These are phyloP conservation scores for Eupithecia inturbata DNA, from an alignment of 2,888 invertebrate species.

Conservation along the genomic window DNA sequence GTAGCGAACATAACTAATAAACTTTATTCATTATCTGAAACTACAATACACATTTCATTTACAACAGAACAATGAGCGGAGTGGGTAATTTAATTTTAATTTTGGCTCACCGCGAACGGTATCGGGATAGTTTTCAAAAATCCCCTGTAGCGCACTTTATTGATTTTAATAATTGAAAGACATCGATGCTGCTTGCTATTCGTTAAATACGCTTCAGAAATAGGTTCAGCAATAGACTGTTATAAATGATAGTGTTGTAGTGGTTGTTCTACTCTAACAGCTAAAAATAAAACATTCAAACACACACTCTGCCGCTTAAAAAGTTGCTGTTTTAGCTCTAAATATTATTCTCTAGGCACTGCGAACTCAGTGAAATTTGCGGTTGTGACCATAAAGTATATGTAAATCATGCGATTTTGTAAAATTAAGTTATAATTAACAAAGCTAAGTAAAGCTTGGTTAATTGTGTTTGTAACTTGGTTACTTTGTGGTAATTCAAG, in stretches of 20 bases:
- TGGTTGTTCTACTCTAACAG: background rate
- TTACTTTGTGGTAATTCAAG: background rate
- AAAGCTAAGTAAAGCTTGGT: conserved; percentile 51
- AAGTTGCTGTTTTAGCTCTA: conserved; percentile 52
- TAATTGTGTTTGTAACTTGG: conserved; percentile 42
- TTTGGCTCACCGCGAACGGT: background rate
- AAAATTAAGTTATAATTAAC: conserved; percentile 61
- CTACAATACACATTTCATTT: conserved; percentile 16
- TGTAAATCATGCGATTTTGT: conserved; percentile 55
- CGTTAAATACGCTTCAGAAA: background rate
- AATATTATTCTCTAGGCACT: conserved; percentile 52
- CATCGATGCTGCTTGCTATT: background rate
- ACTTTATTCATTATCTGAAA: conserved; percentile 29
- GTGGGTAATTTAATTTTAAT: background rate
- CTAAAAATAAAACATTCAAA: background rate
- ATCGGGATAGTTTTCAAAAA: background rate
- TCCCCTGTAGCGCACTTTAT: too few species aligned
- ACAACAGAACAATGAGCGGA: background rate
- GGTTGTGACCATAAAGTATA: conserved; percentile 49
- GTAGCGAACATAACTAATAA: conserved; percentile 38
- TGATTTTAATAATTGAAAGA: too few species aligned
- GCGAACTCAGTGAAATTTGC: conserved; percentile 45
- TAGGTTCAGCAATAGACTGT: background rate
- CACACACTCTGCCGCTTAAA: background rate
- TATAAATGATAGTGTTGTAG: background rate